Percentiles rank a stretch among this genome's conserved stretches.
Conservation (phyloP, 2,797 vertebrate genomes). For the Microctenopoma steveboyesi region DNA sequence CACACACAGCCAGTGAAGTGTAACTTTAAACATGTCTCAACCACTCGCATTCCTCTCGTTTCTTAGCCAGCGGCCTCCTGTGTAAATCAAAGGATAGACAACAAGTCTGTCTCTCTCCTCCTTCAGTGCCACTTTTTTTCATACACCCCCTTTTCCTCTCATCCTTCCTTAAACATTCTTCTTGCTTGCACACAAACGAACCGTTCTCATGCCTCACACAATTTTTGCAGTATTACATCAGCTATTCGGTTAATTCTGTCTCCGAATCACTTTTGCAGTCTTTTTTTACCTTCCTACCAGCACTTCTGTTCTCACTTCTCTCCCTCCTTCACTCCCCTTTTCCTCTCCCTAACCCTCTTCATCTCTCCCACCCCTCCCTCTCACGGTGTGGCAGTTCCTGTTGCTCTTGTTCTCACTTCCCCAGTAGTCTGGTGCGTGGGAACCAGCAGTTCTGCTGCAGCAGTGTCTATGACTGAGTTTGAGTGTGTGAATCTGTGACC, state of each 20-base stretch:
- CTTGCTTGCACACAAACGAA: constrained; percentile 17
- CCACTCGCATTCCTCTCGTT: constrained; percentile 77
- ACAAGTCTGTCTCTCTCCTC: constrained; percentile 68
- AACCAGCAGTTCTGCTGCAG: constrained; percentile 73
- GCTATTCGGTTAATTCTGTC: constrained; percentile 26
- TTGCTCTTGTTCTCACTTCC: constrained; percentile 84
- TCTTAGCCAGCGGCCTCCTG: constrained; percentile 72
- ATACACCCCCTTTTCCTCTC: constrained; percentile 41
- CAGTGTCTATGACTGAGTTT: constrained; percentile 54
- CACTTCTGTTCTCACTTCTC: constrained; percentile 61
- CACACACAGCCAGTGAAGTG: constrained; percentile 49
- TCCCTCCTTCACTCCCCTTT: constrained; percentile 39
- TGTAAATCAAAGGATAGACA: constrained; percentile 81
- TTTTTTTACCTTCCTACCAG: constrained; percentile 58
- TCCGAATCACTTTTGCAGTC: constrained; percentile 20
- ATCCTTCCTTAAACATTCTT: constrained; percentile 33
- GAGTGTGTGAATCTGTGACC: constrained; percentile 32
- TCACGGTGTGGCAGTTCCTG: constrained; percentile 80
- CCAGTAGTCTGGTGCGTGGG: constrained; percentile 78
- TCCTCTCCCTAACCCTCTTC: constrained; percentile 40
- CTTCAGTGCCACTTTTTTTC: constrained; percentile 58
- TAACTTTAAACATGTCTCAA: constrained; percentile 76
- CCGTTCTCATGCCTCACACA: constrained; percentile 15
- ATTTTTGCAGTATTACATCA: background rate
- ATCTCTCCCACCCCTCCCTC: constrained; percentile 67